phyloP scores from a whole-genome alignment of 2,797 vertebrate genomes.

The Eospalax fontanierii region DNA sequence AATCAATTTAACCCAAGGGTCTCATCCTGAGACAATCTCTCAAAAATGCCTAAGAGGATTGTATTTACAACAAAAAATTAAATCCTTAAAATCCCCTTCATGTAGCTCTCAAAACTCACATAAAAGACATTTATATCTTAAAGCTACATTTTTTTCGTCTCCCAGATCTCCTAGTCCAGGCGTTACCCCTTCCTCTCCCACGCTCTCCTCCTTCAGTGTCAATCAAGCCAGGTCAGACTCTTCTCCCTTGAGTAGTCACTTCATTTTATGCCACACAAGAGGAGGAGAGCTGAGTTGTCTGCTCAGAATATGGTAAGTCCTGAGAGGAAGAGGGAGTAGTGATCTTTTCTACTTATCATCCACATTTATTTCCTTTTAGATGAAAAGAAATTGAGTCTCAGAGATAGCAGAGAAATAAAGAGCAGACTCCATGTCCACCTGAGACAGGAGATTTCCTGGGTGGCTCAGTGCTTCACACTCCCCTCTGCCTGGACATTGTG shows the following conservation, averaged over 20 bases:
- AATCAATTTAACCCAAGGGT: background rate
- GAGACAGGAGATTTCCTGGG: background rate
- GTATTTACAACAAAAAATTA: background rate
- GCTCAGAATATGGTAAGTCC: too few relatives aligned
- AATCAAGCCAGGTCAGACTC: background rate
- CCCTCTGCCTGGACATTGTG: background rate
- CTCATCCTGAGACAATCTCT: slow-evolving; percentile 5
- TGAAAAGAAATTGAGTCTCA: background rate
- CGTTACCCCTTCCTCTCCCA: background rate
- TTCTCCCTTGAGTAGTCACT: background rate
- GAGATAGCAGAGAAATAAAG: background rate
- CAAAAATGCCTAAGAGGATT: background rate
- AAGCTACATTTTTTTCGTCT: background rate
- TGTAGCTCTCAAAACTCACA: background rate
- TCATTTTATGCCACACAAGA: background rate
- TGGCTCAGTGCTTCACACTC: too few relatives aligned
- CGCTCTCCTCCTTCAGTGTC: background rate
- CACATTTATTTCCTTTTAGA: too few relatives aligned
- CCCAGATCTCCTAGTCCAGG: background rate
- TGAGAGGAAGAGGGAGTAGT: too few relatives aligned
- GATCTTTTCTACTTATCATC: too few relatives aligned
- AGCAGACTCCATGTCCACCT: background rate
- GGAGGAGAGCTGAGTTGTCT: background rate
- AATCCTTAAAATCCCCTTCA: slow-evolving; percentile 27
- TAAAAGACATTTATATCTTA: background rate